These are phyloP conservation scores for Myathropa florea DNA, from an alignment of 2,888 invertebrate species.

Conservation along the genomic window DNA sequence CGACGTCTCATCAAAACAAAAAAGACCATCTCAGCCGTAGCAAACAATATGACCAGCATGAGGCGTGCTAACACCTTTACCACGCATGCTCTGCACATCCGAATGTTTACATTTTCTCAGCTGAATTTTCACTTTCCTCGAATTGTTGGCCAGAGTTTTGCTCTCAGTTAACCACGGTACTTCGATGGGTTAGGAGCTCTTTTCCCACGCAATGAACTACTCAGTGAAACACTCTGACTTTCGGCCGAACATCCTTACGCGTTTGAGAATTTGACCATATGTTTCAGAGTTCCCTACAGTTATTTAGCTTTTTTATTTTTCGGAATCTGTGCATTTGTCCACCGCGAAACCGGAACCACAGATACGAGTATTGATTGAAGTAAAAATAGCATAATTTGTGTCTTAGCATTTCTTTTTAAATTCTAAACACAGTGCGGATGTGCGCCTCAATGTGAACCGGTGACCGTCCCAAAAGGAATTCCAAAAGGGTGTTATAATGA, in stretches of 20 bases:
- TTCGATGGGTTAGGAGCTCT: conserved; percentile 32
- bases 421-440: conserved; percentile 15
- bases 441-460: background rate
- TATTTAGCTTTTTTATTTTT: background rate
- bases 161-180: conserved; percentile 60
- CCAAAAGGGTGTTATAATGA: conserved; percentile 38
- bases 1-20: conserved; percentile 47
- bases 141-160: conserved; percentile 18
- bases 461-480: background rate
- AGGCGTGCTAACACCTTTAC: conserved; percentile 16
- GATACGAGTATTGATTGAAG: conserved; percentile 12
- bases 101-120: conserved; percentile 58
- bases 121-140: conserved; percentile 53
- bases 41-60: too few species aligned
- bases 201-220: background rate
- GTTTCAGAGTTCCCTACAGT: conserved; percentile 6
- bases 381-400: conserved; percentile 19
- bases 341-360: background rate
- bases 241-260: conserved; percentile 11
- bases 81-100: conserved; percentile 27
- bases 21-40: conserved; percentile 26
- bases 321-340: background rate
- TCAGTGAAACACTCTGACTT: background rate
- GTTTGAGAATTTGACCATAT: conserved; percentile 47
- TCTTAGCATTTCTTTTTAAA: background rate